phyloP scores from a whole-genome alignment of 2,797 vertebrate genomes.

The Apodemus agrarius region DNA sequence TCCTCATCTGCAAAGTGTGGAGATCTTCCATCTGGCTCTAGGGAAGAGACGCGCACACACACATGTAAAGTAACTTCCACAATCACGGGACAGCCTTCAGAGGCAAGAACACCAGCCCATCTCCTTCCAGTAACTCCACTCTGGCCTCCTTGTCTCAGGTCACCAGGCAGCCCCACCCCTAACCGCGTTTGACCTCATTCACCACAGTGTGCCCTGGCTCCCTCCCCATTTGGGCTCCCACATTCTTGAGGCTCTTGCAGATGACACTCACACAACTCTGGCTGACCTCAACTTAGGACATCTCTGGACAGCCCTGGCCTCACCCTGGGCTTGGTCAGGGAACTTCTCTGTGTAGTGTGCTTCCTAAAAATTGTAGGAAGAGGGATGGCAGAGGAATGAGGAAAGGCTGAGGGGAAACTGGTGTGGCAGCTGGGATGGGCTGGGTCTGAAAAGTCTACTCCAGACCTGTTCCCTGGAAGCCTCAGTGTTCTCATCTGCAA shows the following conservation, averaged over 20 bases:
- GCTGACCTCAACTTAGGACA: too few species aligned
- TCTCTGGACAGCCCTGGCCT: neutral
- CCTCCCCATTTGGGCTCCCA: neutral
- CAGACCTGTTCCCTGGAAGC: neutral
- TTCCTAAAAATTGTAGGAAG: neutral
- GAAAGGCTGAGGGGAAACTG: neutral
- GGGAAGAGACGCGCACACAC: neutral
- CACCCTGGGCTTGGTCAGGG: rapidly evolving
- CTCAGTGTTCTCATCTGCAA: neutral
- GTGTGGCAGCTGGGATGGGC: rapidly evolving
- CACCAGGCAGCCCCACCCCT: too few species aligned
- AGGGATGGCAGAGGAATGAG: neutral
- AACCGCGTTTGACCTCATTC: neutral
- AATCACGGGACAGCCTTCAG: neutral
- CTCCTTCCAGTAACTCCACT: neutral
- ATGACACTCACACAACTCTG: neutral
- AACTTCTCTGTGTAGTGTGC: neutral
- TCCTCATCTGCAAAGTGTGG: neutral
- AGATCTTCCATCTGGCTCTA: neutral
- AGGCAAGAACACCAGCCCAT: neutral
- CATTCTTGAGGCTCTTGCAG: neutral
- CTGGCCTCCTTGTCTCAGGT: neutral
- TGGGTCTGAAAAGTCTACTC: neutral
- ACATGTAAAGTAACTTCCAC: neutral
- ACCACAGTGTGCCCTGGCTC: neutral